Evolutionary conservation across 1,140 invertebrate species (phyloP).

Genomic region (Aphaenogaster floridana): DNA sequence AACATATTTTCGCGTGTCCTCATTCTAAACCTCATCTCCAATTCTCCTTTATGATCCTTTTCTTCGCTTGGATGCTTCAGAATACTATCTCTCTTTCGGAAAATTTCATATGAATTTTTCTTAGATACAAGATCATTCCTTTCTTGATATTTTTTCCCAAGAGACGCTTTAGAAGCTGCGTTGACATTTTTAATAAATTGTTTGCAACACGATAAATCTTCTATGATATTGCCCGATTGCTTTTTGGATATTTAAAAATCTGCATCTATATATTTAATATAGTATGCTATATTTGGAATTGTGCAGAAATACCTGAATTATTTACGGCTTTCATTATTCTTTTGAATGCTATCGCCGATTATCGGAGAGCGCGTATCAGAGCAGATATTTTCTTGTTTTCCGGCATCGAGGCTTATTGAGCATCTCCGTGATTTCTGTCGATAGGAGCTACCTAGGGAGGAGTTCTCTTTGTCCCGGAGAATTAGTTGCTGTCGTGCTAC

Average conservation of each 20-base stretch:
- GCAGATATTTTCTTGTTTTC: background rate
- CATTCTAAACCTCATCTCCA: conserved; percentile 30
- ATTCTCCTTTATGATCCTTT: conserved; percentile 37
- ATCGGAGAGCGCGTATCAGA: background rate
- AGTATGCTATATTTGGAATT: background rate
- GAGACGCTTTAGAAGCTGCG: background rate
- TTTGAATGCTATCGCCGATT: background rate
- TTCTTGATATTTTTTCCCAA: background rate
- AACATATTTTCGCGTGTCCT: background rate
- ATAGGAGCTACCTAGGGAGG: conserved; percentile 8
- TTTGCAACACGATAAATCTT: background rate
- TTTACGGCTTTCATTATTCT: background rate
- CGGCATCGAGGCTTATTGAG: conserved; percentile 39
- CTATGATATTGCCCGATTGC: background rate
- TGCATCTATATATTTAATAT: background rate
- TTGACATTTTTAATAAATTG: background rate
- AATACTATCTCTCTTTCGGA: background rate
- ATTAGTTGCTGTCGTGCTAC: conserved; percentile 56
- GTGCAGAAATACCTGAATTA: background rate
- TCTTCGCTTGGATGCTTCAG: background rate
- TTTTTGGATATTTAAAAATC: background rate
- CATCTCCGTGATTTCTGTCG: conserved; percentile 62
- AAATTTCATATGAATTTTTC: conserved; percentile 30
- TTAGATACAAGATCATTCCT: background rate
- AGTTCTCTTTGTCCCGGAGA: conserved; percentile 53